Evolutionary conservation across 2,113 vertebrate genomes (phyloP), one percentile per base, ranked within the genome.

Genomic region (Numenius arquata): DNA sequence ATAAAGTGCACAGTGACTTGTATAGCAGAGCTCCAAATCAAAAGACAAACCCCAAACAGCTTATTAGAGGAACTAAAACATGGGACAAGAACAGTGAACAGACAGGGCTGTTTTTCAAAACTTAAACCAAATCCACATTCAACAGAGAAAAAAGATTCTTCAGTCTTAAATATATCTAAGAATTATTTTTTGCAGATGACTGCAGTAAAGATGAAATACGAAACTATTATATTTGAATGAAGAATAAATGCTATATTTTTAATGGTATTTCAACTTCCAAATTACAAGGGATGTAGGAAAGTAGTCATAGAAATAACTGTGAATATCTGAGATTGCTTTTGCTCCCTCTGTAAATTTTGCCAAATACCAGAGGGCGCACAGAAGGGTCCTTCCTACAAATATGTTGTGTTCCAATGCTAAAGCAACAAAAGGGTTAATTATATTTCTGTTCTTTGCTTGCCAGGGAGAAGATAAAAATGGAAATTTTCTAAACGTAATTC

Each of bases 401-500:
- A 52, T 16, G 21, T 17, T 59, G 34, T 72, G 22, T 41, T 92
- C 40, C 30, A 81, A 56, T 76, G 22, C 6, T 29, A 63, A 82
- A 75, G 43, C 38, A 68, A 45, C 75, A 58, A 81, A 95, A 90
- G 23, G 7, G 62, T 94, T 93, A 97, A 96, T 88, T 81, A 82
- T 30, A 88, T 87, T 92, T 79, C 65, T 91, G 26, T 85, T 56
- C 78, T 32, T 90, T 97, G 85, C 62, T 66, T 97, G 94, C 72
- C 43, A 85, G 25, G 13, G 70, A 91, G 77, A 58, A 93, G 67
- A 95, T 91, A 90, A 97, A 97, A 95, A 95, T 63, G 74, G 79
- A 97, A 96, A 95, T 93, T 93, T 97, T 89, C 67, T 78, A 65
- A 93, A 91, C 88, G 12, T 26, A 93, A 91, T 95, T 95, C 70